Base-by-base conservation (phyloP, 2,888 invertebrate genomes). In the Hofmannophila pseudospretella region DNA sequence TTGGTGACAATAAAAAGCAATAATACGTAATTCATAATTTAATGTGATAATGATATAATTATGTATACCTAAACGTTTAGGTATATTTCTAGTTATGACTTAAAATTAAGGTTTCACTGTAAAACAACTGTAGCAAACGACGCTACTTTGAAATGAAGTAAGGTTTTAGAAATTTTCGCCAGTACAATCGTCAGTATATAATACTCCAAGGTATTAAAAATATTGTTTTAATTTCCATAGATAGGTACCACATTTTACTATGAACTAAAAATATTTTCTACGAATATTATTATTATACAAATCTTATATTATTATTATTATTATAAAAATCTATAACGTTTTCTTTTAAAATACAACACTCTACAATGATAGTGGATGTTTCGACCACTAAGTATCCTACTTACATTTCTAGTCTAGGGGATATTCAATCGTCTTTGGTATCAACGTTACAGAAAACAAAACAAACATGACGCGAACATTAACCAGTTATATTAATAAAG, bases 391-490 rank as follows among this genome's bases (percentile, higher is more conserved):
- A n/a, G n/a, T n/a, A n/a, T n/a, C n/a, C n/a, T n/a, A n/a, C n/a
- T 68, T 63, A 61, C 69, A 63, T 63, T 57, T 62, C 64, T 58
- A 75, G 67, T 59, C 72, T 75, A 71, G 63, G 73, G 79, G 85
- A 84, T 84, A 84, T 82, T 85, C 84, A 76, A 84, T 74, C 73
- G 75, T 86, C 86, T 86, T 86, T 86, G 86, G 86, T 86, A 86
- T 86, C 69, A 82, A 74, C 74, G 73, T 77, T 77, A 78, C 66
- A 76, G 69, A 78, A 74, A 77, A 73, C 64, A 69, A 66, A 72
- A 67, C 57, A 61, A 41, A 45, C 33, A 33, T 47, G 61, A 59
- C 59, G 62, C 67, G 63, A 71, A 69, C 69, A 58, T n/a, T 54
- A 53, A 66, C 56, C 60, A 64, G 54, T 52, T 52, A 51, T 51